Base-by-base conservation (phyloP, 2,113 vertebrate genomes). In the Cnemophilus loriae region DNA sequence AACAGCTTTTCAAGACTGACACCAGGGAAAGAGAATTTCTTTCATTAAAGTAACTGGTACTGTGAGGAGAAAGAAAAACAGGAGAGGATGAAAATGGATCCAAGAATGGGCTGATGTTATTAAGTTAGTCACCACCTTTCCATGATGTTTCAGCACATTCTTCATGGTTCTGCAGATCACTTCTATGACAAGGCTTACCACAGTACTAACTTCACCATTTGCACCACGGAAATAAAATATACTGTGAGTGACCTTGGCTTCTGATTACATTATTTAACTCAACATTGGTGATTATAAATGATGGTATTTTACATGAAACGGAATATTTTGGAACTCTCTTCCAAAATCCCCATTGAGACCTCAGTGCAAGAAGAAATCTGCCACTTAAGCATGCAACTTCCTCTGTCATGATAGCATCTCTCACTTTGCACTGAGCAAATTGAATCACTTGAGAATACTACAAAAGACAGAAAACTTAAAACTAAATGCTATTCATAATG, bases 391-490 rank as follows among this genome's bases (percentile, higher is more conserved):
- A 93, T n/a, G 67, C 92, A 94, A 93, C 82, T 93, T 97, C 70
- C 77, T 90, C 92, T 97, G 94, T 96, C 95, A 96, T 90, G 96
- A 96, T 80, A 94, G 61, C 68, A 97, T 84, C 87, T 96, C 90
- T 95, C 89, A 84, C 79, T 92, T 85, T 50, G 89, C 96, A 96
- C 93, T 16, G 50, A 96, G 70, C 80, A 97, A 97, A 97, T 96
- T 95, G 97, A 97, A 97, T 96, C 97, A 96, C 89, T 91, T 91
- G 95, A 91, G 94, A 96, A 95, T 65, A 80, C 73, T 87, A 91
- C 82, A 82, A 91, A 96, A 97, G 96, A 96, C 89, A 95, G 93
- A 96, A 97, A 96, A 94, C 76, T 96, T 97, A 95, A 95, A 97
- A 94, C 94, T 90, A 93, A 97, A 97, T 96, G 96, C 76, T 96